Percentiles rank a stretch among this genome's conserved stretches.
phyloP scores from a whole-genome alignment of 64 coral and sea anemone species.

The Actinia equina region DNA sequence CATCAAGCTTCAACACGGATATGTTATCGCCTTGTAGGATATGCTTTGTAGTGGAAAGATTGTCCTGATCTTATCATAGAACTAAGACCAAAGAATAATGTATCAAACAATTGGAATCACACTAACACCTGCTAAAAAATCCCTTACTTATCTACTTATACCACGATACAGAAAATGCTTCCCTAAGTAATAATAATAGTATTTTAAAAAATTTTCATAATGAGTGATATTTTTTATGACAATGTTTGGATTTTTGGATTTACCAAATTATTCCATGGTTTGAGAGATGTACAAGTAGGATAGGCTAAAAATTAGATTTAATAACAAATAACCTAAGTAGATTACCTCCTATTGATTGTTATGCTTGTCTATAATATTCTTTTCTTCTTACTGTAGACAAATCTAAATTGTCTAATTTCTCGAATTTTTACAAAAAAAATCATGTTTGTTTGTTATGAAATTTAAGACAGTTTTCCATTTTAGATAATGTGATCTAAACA shows the following conservation, averaged over 20 bases:
- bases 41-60: background rate
- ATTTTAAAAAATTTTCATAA: no score
- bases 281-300: background rate
- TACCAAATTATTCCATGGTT: background rate
- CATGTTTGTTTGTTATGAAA: no score
- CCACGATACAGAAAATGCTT: background rate
- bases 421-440: no score
- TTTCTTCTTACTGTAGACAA: background rate
- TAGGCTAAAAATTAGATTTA: background rate
- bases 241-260: background rate
- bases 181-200: no score
- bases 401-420: background rate
- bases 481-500: no score
- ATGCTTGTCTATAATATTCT: background rate
- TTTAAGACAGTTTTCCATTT: no score
- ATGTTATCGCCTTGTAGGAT: background rate
- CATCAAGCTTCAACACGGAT: background rate
- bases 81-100: background rate
- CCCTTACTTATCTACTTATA: background rate
- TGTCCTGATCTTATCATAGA: background rate
- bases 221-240: no score
- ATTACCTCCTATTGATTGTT: background rate
- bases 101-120: background rate
- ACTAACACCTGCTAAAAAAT: background rate
- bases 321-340: background rate